phyloP scores from a whole-genome alignment of 1,140 invertebrate species.

The Trinorchestia longiramus region DNA sequence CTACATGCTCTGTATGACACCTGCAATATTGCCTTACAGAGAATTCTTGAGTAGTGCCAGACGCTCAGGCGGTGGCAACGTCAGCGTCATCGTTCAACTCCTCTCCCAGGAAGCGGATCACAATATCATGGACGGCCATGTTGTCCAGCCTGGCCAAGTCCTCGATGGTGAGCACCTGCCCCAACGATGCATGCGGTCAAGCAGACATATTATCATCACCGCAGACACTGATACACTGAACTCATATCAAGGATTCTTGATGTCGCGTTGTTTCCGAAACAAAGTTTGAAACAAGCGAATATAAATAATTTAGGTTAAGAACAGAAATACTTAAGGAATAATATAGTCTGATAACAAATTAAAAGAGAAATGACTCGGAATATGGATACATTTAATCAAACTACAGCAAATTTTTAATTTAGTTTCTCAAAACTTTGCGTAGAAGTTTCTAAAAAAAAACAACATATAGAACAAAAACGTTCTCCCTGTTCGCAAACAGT shows the following conservation, averaged over 20 bases:
- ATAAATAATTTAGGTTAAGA: background rate
- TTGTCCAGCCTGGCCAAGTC: slow-evolving; percentile 32
- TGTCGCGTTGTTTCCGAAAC: background rate
- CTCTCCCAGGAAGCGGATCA: slow-evolving; percentile 21
- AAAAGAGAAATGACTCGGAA: too few species aligned
- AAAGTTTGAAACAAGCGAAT: background rate
- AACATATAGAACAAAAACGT: too few species aligned
- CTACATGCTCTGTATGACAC: background rate
- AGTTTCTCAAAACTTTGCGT: too few species aligned
- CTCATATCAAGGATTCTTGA: background rate
- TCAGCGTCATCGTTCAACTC: background rate
- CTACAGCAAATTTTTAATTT: too few species aligned
- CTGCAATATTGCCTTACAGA: background rate
- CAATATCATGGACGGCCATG: slow-evolving; percentile 37
- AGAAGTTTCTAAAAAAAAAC: too few species aligned
- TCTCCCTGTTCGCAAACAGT: too few species aligned
- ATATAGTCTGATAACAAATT: background rate
- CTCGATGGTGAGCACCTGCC: slow-evolving; percentile 41
- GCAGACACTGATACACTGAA: background rate
- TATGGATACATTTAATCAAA: too few species aligned
- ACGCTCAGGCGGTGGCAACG: background rate
- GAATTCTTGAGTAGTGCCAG: background rate
- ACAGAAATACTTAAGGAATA: background rate
- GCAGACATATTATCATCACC: background rate
- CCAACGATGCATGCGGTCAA: background rate